These are phyloP conservation scores for Chamaetylas fuelleborni DNA, from an alignment of 2,113 vertebrate genomes.

Conservation along the genomic window DNA sequence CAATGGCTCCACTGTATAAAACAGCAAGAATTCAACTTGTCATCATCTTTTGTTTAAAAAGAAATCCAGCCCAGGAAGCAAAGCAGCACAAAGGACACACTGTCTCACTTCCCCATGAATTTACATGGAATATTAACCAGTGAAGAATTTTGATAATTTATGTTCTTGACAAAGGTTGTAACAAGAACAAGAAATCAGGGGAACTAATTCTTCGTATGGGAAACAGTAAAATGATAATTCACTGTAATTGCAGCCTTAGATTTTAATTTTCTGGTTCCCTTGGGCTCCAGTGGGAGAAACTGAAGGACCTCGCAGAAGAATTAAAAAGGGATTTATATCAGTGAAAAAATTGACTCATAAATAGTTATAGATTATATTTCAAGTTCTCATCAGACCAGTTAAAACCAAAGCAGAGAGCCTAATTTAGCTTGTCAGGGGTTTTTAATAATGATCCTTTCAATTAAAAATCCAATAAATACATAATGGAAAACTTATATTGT, in stretches of 20 bases:
- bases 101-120: not conserved
- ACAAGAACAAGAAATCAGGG: slow-evolving; percentile 12
- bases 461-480: slow-evolving; percentile 4
- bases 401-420: not conserved
- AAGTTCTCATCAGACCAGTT: not conserved
- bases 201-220: slow-evolving; percentile 35
- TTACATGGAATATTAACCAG: not conserved
- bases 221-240: slow-evolving; percentile 45
- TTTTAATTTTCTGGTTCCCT: slow-evolving; percentile 53
- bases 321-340: not conserved
- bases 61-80: not conserved
- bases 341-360: slow-evolving; percentile 37
- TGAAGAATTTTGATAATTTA: not conserved
- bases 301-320: not conserved
- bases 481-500: not conserved
- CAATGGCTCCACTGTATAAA: not conserved
- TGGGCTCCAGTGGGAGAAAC: slow-evolving; percentile 5
- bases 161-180: slow-evolving; percentile 14
- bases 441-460: not conserved
- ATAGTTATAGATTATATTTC: not conserved
- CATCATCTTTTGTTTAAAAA: not conserved
- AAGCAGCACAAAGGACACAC: not conserved
- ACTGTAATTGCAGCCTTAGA: not conserved
- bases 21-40: not conserved
- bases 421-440: not conserved